A percentile compares a stretch with the other conserved stretches of the same genome.
Evolutionary conservation across 2,888 invertebrate genomes (phyloP).

Genomic region (Sympetrum striolatum): DNA sequence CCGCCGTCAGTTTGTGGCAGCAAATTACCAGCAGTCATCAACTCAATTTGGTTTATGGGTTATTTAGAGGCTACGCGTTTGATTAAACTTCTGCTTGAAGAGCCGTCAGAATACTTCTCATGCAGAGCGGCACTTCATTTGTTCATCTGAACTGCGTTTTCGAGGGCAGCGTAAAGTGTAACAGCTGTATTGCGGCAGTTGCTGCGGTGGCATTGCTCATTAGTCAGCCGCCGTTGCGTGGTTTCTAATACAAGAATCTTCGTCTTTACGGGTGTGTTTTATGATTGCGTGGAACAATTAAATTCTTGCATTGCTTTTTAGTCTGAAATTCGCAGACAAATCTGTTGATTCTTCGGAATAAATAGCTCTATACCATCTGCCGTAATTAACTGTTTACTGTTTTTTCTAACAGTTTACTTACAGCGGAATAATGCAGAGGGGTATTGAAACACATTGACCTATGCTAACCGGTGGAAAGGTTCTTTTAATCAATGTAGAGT

Average conservation of each 20-base stretch:
- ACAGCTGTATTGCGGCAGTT: constrained; percentile 1
- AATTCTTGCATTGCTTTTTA: neutral
- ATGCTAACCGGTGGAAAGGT: no score
- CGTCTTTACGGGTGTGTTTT: no score
- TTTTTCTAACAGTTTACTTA: no score
- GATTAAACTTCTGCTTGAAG: neutral
- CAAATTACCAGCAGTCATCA: no score
- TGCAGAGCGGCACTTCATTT: neutral
- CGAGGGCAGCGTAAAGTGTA: neutral
- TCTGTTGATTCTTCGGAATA: neutral
- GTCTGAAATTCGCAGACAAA: neutral
- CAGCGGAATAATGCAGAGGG: no score
- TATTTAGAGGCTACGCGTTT: no score
- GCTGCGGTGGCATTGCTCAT: neutral
- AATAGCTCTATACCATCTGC: neutral
- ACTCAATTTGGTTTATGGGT: no score
- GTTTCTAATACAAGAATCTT: neutral
- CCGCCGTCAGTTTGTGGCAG: no score
- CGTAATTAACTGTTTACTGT: no score
- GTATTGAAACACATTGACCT: no score
- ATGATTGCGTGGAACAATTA: neutral
- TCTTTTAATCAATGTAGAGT: no score
- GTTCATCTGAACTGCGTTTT: neutral
- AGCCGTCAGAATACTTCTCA: neutral
- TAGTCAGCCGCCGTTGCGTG: neutral